Base-by-base conservation (phyloP, 2,888 invertebrate genomes). In the Agonopterix subpropinquella region DNA sequence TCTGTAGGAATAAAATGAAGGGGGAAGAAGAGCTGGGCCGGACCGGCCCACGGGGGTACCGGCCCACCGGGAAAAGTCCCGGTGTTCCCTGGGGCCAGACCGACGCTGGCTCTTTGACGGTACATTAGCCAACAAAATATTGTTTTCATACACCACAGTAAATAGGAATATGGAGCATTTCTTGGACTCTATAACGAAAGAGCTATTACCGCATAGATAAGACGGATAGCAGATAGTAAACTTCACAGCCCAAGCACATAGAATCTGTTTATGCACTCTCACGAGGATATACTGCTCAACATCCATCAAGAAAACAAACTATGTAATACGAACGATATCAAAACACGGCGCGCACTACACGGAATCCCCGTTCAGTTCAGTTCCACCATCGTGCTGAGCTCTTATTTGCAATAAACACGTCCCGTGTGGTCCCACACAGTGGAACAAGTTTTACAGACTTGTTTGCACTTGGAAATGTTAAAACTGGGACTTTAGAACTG, bases 391-490 rank as follows among this genome's bases (percentile, higher is more conserved):
- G 50, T 58, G 53, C 58, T 72, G 70, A 77, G 72, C 74, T 74
- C 70, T 71, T 77, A 76, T 80, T 81, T 75, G 76, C 76, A 80
- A 76, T 81, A 80, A 83, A 82, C 77, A 77, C 74, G 71, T 70
- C 74, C 72, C 74, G 65, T 67, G 74, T 65, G 72, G 70, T 70
- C 67, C 65, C 67, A 62, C 70, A 55, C 41, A 41, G 13, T 11
- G 55, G 72, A 70, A 69, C 71, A 72, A 80, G 67, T 80, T 76
- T 66, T 67, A 59, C 66, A 55, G 71, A 73, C 72, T 78, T 76
- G 74, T 80, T 78, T 75, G 70, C 77, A 71, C 77, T 76, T 66
- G 64, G 65, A 67, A 72, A 77, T 73, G 74, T 73, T 77, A 69
- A 75, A 77, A 76, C 72, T 75, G 64, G 57, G 67, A 67, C 68